Conservation (phyloP, 2,797 vertebrate species). For the Heterohyrax brucei region DNA sequence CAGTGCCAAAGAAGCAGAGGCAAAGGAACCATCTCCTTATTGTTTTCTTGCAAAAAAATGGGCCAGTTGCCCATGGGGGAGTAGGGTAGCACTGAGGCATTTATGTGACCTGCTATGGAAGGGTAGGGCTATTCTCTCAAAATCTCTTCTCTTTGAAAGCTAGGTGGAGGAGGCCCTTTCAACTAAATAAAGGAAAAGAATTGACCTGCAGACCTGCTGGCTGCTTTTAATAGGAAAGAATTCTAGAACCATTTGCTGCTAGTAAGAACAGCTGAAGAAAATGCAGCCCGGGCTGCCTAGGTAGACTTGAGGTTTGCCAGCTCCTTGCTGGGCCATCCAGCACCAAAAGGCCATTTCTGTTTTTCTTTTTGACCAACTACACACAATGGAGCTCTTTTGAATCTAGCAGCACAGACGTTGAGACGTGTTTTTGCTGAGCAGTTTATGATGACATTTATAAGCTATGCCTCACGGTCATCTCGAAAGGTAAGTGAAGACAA, state of each 20-base stretch:
- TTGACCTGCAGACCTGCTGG: neutral
- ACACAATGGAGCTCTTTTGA: constrained; percentile 56
- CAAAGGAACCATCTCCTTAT: constrained; percentile 74
- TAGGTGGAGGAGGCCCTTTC: neutral
- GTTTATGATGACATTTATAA: constrained; percentile 85
- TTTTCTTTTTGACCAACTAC: constrained; percentile 24
- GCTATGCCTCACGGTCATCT: constrained; percentile 76
- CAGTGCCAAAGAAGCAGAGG: constrained; percentile 85
- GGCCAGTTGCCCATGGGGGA: constrained; percentile 72
- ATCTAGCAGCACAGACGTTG: constrained; percentile 45
- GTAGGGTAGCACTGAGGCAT: constrained; percentile 59
- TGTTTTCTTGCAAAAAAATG: constrained; percentile 86
- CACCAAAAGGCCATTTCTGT: neutral
- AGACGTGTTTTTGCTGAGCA: constrained; percentile 60
- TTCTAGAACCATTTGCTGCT: neutral
- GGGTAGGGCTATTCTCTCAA: constrained; percentile 83
- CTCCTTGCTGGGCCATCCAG: neutral
- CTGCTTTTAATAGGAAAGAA: neutral
- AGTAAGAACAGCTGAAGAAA: constrained; percentile 6
- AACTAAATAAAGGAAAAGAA: constrained; percentile 16
- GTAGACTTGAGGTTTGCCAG: neutral
- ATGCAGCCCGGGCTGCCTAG: neutral
- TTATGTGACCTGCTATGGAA: constrained; percentile 72
- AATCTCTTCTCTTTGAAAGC: constrained; percentile 79
- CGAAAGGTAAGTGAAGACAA: constrained; percentile 70